These are phyloP conservation scores for Stegodyphus dumicola DNA, from an alignment of 1,140 invertebrate species.

Conservation along the genomic window DNA sequence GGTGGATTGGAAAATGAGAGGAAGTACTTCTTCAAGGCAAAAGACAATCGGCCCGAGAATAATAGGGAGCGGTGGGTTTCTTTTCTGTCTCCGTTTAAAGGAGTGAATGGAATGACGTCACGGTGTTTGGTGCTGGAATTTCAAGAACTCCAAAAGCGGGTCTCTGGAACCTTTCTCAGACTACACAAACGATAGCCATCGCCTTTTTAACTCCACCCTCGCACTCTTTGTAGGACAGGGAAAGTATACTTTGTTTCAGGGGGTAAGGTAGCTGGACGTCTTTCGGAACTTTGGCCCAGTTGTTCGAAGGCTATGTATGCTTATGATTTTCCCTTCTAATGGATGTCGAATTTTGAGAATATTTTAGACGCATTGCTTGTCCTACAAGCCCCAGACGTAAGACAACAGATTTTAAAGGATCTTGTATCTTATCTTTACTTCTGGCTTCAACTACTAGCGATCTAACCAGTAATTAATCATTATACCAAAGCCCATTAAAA, in stretches of 20 bases:
- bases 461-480: too few species aligned
- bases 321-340: too few species aligned
- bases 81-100: too few species aligned
- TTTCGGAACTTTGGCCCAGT: not conserved
- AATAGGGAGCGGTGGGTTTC: conserved; percentile 4
- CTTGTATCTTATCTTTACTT: too few species aligned
- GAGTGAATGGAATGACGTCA: conserved; percentile 18
- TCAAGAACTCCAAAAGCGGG: conserved; percentile 3
- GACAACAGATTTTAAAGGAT: too few species aligned
- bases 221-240: not conserved
- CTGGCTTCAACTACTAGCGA: too few species aligned
- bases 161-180: not conserved
- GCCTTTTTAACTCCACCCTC: too few species aligned
- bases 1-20: conserved; percentile 51
- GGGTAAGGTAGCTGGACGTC: not conserved
- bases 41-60: conserved; percentile 27
- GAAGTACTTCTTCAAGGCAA: conserved; percentile 55
- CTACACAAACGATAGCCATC: not conserved
- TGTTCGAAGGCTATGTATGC: too few species aligned
- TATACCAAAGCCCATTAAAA: too few species aligned
- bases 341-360: too few species aligned
- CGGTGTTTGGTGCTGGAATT: conserved; percentile 1
- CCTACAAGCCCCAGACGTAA: too few species aligned
- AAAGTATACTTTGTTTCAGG: not conserved
- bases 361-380: too few species aligned